phyloP scores from a whole-genome alignment of 2,888 invertebrate genomes.

The Muschampia plurimacula region DNA sequence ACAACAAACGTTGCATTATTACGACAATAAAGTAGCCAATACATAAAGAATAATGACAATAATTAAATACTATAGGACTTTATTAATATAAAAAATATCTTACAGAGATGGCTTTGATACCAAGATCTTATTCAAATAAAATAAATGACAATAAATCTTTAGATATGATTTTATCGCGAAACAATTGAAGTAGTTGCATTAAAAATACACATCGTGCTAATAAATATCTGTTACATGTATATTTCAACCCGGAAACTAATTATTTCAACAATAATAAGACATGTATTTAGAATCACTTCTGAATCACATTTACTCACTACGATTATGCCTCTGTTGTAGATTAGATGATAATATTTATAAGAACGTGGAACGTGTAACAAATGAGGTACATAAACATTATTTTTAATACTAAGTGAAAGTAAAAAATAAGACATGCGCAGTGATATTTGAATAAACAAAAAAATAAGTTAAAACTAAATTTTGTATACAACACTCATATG shows the following conservation, averaged over 20 bases:
- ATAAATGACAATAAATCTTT: conserved; percentile 29
- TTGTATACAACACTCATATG: conserved; percentile 12
- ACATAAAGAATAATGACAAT: conserved; percentile 20
- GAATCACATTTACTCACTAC: conserved; percentile 7
- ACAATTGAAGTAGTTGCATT: conserved; percentile 21
- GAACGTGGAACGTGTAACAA: conserved; percentile 33
- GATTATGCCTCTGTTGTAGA: conserved; percentile 23
- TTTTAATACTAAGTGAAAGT: background rate
- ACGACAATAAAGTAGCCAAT: conserved; percentile 27
- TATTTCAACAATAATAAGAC: conserved; percentile 26
- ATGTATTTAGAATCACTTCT: conserved; percentile 11
- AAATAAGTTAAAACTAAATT: background rate
- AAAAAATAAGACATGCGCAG: background rate
- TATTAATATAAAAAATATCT: background rate
- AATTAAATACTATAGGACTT: conserved; percentile 12
- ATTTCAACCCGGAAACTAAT: conserved; percentile 12
- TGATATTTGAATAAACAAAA: background rate
- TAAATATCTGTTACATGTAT: conserved; percentile 19
- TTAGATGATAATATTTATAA: conserved; percentile 22
- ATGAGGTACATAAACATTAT: background rate
- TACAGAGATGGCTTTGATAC: conserved; percentile 26
- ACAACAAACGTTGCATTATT: background rate
- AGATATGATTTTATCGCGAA: conserved; percentile 23
- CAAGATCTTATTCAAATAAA: conserved; percentile 10
- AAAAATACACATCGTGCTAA: conserved; percentile 1